A percentile compares a stretch with the other conserved stretches of the same genome.
phyloP scores from a whole-genome alignment of 2,888 invertebrate genomes.

The Siphonodentalium dalli region DNA sequence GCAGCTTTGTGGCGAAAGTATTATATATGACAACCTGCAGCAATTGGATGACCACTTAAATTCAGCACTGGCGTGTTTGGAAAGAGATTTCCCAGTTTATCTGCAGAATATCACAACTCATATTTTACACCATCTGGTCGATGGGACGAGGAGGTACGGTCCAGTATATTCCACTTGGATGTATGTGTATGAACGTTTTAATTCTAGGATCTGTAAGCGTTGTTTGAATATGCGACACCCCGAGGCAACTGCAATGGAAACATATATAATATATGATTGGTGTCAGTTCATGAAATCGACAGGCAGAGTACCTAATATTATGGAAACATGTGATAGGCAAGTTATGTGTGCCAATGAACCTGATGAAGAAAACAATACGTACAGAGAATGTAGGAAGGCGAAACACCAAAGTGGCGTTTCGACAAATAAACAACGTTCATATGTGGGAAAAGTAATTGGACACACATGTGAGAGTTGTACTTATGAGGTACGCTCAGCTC shows the following conservation, averaged over 20 bases:
- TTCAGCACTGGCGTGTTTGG: slow-evolving; percentile 1
- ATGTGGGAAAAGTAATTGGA: too few relatives aligned
- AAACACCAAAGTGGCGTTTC: too few relatives aligned
- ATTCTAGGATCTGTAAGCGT: slow-evolving; percentile 11
- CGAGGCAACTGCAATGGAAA: slow-evolving; percentile 10
- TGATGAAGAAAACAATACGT: too few relatives aligned
- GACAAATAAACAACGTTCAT: too few relatives aligned
- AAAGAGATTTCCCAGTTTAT: slow-evolving; percentile 3
- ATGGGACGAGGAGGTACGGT: not conserved
- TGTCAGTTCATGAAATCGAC: not conserved
- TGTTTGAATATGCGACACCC: slow-evolving; percentile 8
- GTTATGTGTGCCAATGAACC: too few relatives aligned
- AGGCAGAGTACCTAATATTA: slow-evolving; percentile 1
- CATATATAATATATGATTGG: slow-evolving; percentile 6
- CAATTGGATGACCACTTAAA: slow-evolving; percentile 3
- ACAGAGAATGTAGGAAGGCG: too few relatives aligned
- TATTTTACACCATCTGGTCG: not conserved
- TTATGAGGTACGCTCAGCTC: too few relatives aligned
- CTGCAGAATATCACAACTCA: too few relatives aligned
- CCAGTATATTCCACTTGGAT: slow-evolving; percentile 11
- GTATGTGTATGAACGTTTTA: slow-evolving; percentile 10
- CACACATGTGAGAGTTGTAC: too few relatives aligned
- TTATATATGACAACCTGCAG: not conserved
- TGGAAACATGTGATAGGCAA: too few relatives aligned
- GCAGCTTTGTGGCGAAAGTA: not conserved